Evolutionary conservation across 1,140 invertebrate genomes (phyloP).

Genomic region (Danaus plexippus): DNA sequence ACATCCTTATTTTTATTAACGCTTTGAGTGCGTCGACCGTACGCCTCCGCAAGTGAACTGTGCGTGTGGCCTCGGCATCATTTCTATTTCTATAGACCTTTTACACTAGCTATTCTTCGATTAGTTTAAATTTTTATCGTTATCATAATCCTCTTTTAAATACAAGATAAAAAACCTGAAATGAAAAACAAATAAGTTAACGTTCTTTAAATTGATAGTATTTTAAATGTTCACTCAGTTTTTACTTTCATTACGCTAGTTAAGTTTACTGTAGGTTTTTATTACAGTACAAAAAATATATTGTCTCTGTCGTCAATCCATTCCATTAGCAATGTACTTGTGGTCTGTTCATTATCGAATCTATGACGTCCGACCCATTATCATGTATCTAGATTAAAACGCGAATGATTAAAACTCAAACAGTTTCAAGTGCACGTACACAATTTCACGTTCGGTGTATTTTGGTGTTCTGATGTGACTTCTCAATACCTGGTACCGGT

Average conservation of each 20-base stretch:
- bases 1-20: conserved; percentile 70
- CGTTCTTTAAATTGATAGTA: too few relatives aligned
- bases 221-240: too few relatives aligned
- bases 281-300: conserved; percentile 1
- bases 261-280: background rate
- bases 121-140: conserved; percentile 9
- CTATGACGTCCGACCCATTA: conserved; percentile 51
- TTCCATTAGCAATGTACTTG: conserved; percentile 10
- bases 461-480: conserved; percentile 38
- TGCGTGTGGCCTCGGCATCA: conserved; percentile 61
- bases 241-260: too few relatives aligned
- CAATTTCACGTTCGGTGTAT: conserved; percentile 29
- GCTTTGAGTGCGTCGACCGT: conserved; percentile 61
- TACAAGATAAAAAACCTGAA: background rate
- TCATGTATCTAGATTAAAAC: conserved; percentile 55
- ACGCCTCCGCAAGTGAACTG: conserved; percentile 46
- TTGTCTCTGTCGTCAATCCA: background rate
- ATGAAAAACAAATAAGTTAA: too few relatives aligned
- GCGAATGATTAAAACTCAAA: conserved; percentile 37
- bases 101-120: conserved; percentile 13
- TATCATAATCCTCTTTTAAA: conserved; percentile 1
- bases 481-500: conserved; percentile 6
- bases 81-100: conserved; percentile 49
- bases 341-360: conserved; percentile 41
- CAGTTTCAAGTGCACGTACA: conserved; percentile 50